Base-by-base conservation (phyloP, 2,113 vertebrate species). In the Reinhardtius hippoglossoides region DNA sequence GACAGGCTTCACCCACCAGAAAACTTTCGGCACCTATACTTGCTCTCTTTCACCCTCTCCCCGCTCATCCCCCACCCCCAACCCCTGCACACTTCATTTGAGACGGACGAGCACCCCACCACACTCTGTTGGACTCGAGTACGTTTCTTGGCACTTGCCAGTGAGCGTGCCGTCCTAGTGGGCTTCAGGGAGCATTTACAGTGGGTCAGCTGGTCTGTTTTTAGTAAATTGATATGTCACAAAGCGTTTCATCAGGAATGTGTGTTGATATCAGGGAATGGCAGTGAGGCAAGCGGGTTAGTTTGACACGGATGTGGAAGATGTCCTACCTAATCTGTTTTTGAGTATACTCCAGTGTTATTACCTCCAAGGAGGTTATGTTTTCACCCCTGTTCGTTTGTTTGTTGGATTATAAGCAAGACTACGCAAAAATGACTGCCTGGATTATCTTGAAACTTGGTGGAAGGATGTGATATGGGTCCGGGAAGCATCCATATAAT, bases 161-260 rank as follows among this genome's bases (percentile, higher is more conserved):
- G 35, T 42, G 23, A 69, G 2, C 9, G 55, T 67, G 14, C 78
- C 56, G 12, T 50, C 16, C 1, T 56, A n/a, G 56, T 46, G 3
- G 52, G 73, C 81, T 86, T 71, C 24, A 20, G 81, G 75, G 66
- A 88, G 78, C 71, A 4, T 82, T 89, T 71, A 70, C 65, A 78
- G 81, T 73, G 70, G 67, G 42, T 81, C 65, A 78, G 81, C 71
- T 70, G 67, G 42, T 81, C 48, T 76, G 81, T 83, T 82, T 83
- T 83, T 70, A 67, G 89, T 81, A 87, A 90, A 71, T 54, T 55
- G 82, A 90, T 81, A 82, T 76, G 86, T 80, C 78, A 70, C 77
- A 56, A 50, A 35, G 66, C 12, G 74, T 87, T 83, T 64, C 59
- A 20, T 81, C 37, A 4, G 46, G 74, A 76, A 67, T 59, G 77